These are phyloP conservation scores for Lycocerus yunnanus DNA, from an alignment of 2,888 invertebrate genomes.

Conservation along the genomic window DNA sequence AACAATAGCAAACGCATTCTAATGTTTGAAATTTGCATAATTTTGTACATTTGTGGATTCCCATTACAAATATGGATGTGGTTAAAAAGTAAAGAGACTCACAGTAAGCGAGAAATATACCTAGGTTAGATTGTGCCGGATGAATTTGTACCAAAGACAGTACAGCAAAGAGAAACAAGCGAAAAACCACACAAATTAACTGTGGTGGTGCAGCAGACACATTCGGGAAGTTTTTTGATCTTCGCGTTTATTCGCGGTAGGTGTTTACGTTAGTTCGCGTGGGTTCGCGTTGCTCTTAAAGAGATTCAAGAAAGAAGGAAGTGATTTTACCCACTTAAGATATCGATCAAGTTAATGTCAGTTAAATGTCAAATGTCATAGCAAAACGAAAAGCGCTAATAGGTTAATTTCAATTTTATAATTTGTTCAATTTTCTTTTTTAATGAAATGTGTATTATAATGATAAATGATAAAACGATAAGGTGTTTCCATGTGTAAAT, in stretches of 20 bases:
- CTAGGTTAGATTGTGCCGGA: no score
- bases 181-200: neutral
- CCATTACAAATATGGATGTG: no score
- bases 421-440: constrained; percentile 14
- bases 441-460: constrained; percentile 11
- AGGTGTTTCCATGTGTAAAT: constrained; percentile 7
- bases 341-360: constrained; percentile 34
- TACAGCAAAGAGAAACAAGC: no score
- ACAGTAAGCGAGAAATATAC: no score
- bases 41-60: no score
- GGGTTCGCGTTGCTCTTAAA: neutral
- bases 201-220: neutral
- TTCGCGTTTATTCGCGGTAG: neutral
- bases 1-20: no score
- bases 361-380: constrained; percentile 35
- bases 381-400: constrained; percentile 40
- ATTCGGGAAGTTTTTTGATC: neutral
- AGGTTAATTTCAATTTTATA: constrained; percentile 32
- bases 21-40: no score
- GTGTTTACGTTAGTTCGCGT: neutral
- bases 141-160: no score
- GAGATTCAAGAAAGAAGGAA: neutral
- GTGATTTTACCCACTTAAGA: neutral
- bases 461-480: constrained; percentile 6
- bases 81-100: no score